Percentiles rank a stretch among this genome's conserved stretches.
Conservation (phyloP, 2,797 vertebrate species). For the Crocidura indochinensis region DNA sequence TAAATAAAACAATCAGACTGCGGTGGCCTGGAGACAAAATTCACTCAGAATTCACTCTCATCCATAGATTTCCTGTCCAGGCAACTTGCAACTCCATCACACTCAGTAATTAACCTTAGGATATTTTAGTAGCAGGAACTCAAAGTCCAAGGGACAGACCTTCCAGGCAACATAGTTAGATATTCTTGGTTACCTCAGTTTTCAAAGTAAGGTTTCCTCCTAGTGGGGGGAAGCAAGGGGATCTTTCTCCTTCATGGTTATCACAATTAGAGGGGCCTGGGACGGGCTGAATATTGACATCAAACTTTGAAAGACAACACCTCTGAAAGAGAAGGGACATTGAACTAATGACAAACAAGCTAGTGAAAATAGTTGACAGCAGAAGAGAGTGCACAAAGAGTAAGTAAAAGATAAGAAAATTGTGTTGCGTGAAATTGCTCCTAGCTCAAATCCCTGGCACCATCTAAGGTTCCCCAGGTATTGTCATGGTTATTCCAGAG, state of each 20-base stretch:
- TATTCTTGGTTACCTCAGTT: background rate
- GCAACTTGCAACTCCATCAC: background rate
- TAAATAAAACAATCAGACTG: background rate
- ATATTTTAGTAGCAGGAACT: background rate
- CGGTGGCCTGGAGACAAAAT: background rate
- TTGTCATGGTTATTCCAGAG: no score
- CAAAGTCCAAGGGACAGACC: background rate
- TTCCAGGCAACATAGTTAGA: background rate
- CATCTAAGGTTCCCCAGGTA: no score
- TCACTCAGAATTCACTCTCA: background rate
- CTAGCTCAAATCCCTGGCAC: no score
- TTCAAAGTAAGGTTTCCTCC: background rate
- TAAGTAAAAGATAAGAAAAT: no score
- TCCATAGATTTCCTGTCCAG: background rate
- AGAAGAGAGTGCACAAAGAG: no score
- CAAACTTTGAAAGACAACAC: background rate
- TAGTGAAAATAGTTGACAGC: background rate
- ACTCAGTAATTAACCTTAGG: background rate
- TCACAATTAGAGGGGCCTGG: background rate
- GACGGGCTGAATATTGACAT: background rate
- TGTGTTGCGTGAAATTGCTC: no score
- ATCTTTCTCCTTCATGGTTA: background rate
- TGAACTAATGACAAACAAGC: background rate
- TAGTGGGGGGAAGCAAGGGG: background rate
- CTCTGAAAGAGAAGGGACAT: background rate